Percentiles rank a stretch among this genome's conserved stretches.
phyloP scores from a whole-genome alignment of 1,140 invertebrate genomes.

The Lepeophtheirus salmonis region DNA sequence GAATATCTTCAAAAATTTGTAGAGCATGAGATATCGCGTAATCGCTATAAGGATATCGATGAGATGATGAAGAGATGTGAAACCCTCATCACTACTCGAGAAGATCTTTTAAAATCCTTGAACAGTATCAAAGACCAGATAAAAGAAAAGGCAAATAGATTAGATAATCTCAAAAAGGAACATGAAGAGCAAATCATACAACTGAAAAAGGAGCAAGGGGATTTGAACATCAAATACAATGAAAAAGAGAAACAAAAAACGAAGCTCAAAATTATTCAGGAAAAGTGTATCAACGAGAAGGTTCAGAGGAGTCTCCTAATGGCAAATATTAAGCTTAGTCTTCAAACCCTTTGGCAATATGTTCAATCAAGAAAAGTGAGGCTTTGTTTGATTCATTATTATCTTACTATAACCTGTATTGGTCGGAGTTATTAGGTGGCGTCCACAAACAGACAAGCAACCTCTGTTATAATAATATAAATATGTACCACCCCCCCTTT shows the following conservation, averaged over 20 bases:
- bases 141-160: background rate
- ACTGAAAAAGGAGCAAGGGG: background rate
- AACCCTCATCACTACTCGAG: background rate
- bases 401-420: too few species aligned
- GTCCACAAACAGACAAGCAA: too few species aligned
- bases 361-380: background rate
- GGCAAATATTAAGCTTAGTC: background rate
- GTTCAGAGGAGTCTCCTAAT: background rate
- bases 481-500: too few species aligned
- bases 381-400: too few species aligned
- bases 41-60: background rate
- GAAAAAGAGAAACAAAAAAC: background rate
- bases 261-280: background rate
- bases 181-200: background rate
- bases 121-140: background rate
- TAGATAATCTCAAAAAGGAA: background rate
- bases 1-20: background rate
- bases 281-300: background rate
- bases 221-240: background rate
- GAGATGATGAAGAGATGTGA: background rate
- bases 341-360: background rate
- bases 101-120: background rate
- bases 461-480: too few species aligned
- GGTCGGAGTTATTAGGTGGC: background rate
- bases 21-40: background rate